phyloP scores from a whole-genome alignment of 2,113 vertebrate species.

The Urocitellus parryii region DNA sequence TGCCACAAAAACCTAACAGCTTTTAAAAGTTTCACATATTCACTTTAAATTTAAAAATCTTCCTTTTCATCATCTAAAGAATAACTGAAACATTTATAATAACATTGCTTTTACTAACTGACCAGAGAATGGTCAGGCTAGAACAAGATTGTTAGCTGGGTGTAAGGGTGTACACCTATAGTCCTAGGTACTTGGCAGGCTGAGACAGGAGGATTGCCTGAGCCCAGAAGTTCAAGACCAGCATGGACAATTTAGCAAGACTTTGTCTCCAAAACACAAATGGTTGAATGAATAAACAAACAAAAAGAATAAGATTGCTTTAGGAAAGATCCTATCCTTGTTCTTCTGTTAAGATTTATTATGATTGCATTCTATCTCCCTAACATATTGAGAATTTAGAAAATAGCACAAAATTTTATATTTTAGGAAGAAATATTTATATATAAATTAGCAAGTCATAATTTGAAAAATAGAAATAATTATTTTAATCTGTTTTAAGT shows the following conservation, averaged over 20 bases:
- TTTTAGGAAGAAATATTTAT: not conserved
- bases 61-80: conserved; percentile 31
- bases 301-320: not conserved
- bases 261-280: too few species aligned
- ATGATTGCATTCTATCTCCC: not conserved
- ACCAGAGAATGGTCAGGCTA: not conserved
- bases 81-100: conserved; percentile 19
- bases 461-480: conserved; percentile 37
- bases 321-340: not conserved
- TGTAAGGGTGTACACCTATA: not conserved
- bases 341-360: not conserved
- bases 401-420: not conserved
- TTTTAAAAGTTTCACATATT: not conserved
- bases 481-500: conserved; percentile 22
- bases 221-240: not conserved
- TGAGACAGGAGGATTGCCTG: not conserved
- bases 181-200: not conserved
- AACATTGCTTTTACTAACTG: not conserved
- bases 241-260: too few species aligned
- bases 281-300: too few species aligned
- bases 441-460: not conserved
- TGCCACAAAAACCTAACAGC: not conserved
- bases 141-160: not conserved
- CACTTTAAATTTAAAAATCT: conserved; percentile 15
- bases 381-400: not conserved